Percentiles rank a stretch among this genome's conserved stretches.
Conservation (phyloP, 2,888 invertebrate genomes). For the Seira musarum region DNA sequence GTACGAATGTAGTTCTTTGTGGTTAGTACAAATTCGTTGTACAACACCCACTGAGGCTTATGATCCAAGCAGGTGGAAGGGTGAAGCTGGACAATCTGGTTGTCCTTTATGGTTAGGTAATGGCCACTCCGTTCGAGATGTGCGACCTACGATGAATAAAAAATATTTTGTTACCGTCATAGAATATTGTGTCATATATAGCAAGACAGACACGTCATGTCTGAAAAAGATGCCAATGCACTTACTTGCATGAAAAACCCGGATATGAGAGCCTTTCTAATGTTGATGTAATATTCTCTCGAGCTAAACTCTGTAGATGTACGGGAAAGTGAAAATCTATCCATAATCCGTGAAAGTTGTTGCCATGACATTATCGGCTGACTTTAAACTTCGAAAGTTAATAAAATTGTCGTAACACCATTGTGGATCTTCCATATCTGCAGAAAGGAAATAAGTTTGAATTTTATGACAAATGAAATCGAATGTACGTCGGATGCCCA, state of each 20-base stretch:
- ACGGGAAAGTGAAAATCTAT: constrained; percentile 92
- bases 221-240: no score
- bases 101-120: constrained; percentile 99
- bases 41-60: constrained; percentile 99
- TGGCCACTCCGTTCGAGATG: constrained; percentile 98
- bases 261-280: constrained; percentile 97
- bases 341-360: constrained; percentile 98
- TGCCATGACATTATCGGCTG: constrained; percentile 98
- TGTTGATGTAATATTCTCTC: constrained; percentile 99
- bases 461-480: no score
- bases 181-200: background rate
- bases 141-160: constrained; percentile 80
- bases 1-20: constrained; percentile 99
- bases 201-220: no score
- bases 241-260: constrained; percentile 99
- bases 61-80: constrained; percentile 99
- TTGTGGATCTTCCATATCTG: constrained; percentile 97
- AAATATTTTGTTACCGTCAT: background rate
- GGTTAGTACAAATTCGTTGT: constrained; percentile 99
- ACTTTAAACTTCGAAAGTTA: constrained; percentile 98
- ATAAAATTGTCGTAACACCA: constrained; percentile 99
- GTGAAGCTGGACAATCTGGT: constrained; percentile 98
- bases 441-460: constrained; percentile 66
- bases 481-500: no score
- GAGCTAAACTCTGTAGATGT: constrained; percentile 99